These are phyloP conservation scores for Ricordea florida DNA, from an alignment of 92 coral and sea anemone genomes.

Conservation along the genomic window DNA sequence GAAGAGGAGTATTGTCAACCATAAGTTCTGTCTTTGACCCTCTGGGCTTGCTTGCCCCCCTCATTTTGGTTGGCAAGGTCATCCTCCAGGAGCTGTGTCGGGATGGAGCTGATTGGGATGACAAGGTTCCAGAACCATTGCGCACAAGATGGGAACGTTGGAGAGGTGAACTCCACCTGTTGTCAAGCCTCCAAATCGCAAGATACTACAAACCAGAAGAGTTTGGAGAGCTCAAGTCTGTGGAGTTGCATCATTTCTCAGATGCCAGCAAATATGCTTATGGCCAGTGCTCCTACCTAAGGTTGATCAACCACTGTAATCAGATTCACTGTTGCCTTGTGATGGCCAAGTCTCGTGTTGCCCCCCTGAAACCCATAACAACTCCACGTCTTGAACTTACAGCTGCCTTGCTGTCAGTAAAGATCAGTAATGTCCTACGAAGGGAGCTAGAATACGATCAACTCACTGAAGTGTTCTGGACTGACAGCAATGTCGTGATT, in stretches of 20 bases:
- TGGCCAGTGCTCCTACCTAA: neutral
- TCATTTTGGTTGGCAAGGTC: neutral
- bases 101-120: conserved; percentile 4
- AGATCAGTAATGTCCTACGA: neutral
- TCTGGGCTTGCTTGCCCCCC: neutral
- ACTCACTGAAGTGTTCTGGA: neutral
- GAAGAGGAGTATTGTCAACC: conserved; percentile 9
- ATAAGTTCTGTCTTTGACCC: neutral
- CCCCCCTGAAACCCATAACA: neutral
- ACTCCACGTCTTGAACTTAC: neutral
- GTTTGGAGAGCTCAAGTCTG: neutral
- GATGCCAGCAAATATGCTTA: neutral
- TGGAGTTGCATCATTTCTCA: neutral
- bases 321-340: neutral
- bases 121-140: neutral
- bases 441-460: neutral
- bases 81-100: conserved; percentile 10
- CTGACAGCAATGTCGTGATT: neutral
- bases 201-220: neutral
- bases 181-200: neutral
- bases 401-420: neutral
- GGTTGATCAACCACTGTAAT: neutral
- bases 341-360: neutral
- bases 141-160: neutral
- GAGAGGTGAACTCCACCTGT: neutral